A percentile compares a stretch with the other conserved stretches of the same genome.
Evolutionary conservation across 2,888 invertebrate species (phyloP).

Genomic region (Sicus ferrugineus): DNA sequence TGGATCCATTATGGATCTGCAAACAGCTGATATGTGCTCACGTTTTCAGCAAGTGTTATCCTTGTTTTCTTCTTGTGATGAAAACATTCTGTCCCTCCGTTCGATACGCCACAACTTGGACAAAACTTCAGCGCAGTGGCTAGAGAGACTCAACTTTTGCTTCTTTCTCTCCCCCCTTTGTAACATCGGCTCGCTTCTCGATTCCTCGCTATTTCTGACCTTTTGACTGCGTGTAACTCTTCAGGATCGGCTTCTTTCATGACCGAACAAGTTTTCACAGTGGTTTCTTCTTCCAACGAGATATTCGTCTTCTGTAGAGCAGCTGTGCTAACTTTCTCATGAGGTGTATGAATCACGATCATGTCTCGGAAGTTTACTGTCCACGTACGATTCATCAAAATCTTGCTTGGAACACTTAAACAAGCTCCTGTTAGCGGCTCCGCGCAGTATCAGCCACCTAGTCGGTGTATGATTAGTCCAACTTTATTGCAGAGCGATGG

Average conservation of each 20-base stretch:
- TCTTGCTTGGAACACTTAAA: conserved; percentile 33
- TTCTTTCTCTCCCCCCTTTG: not conserved
- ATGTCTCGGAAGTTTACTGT: conserved; percentile 36
- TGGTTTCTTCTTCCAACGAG: conserved; percentile 30
- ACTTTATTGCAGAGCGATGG: conserved; percentile 26
- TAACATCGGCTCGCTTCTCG: not conserved
- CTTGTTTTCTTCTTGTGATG: conserved; percentile 21
- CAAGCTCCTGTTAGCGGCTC: conserved; percentile 35
- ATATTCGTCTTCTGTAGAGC: conserved; percentile 32
- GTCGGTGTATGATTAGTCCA: conserved; percentile 21
- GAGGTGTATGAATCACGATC: conserved; percentile 36
- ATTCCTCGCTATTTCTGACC: not conserved
- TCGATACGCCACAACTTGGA: conserved; percentile 28
- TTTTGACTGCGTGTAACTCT: not conserved
- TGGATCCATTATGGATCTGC: conserved; percentile 23
- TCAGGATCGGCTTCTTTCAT: conserved; percentile 15
- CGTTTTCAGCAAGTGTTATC: conserved; percentile 14
- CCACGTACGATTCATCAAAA: conserved; percentile 36
- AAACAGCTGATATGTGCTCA: conserved; percentile 35
- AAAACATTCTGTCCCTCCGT: conserved; percentile 17
- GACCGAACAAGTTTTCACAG: conserved; percentile 17
- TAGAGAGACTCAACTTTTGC: not conserved
- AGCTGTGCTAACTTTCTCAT: conserved; percentile 33
- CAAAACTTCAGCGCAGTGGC: conserved; percentile 9
- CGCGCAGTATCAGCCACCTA: conserved; percentile 38